Percentiles rank a stretch among this genome's conserved stretches.
phyloP scores from a whole-genome alignment of 2,888 invertebrate species.

The Phyllotreta cruciferae region DNA sequence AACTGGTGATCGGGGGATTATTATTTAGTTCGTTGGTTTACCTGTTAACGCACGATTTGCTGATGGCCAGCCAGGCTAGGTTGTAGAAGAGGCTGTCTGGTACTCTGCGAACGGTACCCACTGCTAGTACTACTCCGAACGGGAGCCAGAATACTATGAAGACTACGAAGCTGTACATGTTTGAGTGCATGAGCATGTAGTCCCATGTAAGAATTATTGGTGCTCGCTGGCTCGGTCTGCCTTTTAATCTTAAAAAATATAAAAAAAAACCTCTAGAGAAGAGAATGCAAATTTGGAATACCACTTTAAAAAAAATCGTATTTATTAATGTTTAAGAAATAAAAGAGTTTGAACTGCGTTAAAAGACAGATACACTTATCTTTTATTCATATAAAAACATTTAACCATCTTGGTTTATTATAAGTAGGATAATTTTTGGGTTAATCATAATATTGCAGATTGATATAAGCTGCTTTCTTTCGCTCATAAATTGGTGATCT shows the following conservation, averaged over 20 bases:
- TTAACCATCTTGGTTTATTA: too few species aligned
- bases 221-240: constrained; percentile 68
- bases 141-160: constrained; percentile 74
- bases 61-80: constrained; percentile 73
- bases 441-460: too few species aligned
- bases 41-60: constrained; percentile 70
- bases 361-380: too few species aligned
- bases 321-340: too few species aligned
- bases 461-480: too few species aligned
- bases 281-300: too few species aligned
- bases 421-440: too few species aligned
- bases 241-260: constrained; percentile 56
- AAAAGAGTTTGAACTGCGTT: too few species aligned
- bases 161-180: constrained; percentile 69
- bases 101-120: constrained; percentile 62
- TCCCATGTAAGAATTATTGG: constrained; percentile 70
- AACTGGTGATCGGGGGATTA: neutral
- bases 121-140: constrained; percentile 67
- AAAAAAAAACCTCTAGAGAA: neutral
- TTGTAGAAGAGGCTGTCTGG: constrained; percentile 69
- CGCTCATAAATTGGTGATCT: too few species aligned
- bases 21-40: neutral
- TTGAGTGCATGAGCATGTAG: constrained; percentile 67
- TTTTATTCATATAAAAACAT: too few species aligned
- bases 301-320: too few species aligned